Evolutionary conservation across 2,113 vertebrate species (phyloP), one percentile per base, ranked within the genome.

Genomic region (Chaetura pelagica): DNA sequence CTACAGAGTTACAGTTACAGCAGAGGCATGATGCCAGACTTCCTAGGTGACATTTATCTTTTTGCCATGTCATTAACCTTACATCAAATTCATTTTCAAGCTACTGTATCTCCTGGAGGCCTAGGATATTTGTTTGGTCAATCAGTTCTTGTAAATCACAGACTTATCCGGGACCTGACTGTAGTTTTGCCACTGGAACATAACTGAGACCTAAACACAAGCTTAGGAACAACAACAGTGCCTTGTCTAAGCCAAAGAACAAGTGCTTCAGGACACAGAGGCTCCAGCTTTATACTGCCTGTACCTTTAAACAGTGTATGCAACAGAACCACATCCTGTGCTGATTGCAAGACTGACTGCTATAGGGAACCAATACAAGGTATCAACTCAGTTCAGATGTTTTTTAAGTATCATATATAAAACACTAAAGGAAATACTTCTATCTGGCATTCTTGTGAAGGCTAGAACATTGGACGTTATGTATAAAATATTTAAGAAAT

Each of bases 401-500:
- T 83, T 91, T 75, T 71, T 83, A 96, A 83, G 63, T 19, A 95
- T 82, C 93, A 89, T 96, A 46, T 85, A 96, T 93, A 95, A 96
- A 96, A 87, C 94, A 96, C 69, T 93, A 89, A 94, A 95, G 93
- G 77, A 80, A 79, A 44, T 26, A 61, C 32, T 40, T 49, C 54
- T 93, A 72, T 78, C 93, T 78, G 77, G 51, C 67, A 67, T 77
- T 86, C 90, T 89, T 81, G 88, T 91, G 93, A 95, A 90, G 77
- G 89, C 66, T 90, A 83, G 89, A 96, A 93, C 86, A 84, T 9
- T 69, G 93, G 92, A 93, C 26, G n/a, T 95, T 93, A 87, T 20
- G 48, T 72, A 96, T 97, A 87, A 97, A 97, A 97, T 95, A 97
- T 96, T 97, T 90, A 97, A 87, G 84, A 89, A 88, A 87, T 66